Conservation (phyloP, 35 echinoderm and acorn worm genomes). For the Patiria miniata region DNA sequence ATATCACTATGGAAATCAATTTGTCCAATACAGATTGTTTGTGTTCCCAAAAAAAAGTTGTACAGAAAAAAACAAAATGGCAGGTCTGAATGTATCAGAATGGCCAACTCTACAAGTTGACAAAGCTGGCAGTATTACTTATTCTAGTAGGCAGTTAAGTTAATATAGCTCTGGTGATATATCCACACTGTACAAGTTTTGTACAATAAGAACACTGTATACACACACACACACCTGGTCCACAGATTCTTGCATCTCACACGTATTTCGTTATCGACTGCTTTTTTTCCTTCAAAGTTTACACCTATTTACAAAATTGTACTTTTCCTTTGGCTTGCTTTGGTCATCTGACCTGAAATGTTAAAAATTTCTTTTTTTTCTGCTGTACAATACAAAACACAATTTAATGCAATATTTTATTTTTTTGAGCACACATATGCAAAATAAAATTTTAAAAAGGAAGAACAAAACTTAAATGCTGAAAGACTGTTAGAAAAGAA, state of each 20-base stretch:
- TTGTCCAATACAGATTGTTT: too few relatives aligned
- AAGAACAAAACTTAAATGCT: neutral
- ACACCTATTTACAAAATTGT: neutral
- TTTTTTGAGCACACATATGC: constrained; percentile 24
- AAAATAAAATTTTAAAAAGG: constrained; percentile 8
- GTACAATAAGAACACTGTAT: neutral
- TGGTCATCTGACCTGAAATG: constrained; percentile 11
- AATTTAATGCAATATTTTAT: neutral
- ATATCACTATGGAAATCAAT: too few relatives aligned
- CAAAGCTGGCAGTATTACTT: too few relatives aligned
- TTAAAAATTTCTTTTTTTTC: neutral
- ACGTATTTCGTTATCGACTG: too few relatives aligned
- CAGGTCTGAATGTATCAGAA: too few relatives aligned
- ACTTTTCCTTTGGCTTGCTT: constrained; percentile 6
- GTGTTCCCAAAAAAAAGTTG: too few relatives aligned
- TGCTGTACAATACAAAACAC: constrained; percentile 25
- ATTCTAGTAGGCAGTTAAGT: too few relatives aligned
- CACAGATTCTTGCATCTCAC: too few relatives aligned
- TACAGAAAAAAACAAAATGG: too few relatives aligned
- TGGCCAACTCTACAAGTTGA: too few relatives aligned
- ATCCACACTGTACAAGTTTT: constrained; percentile 1
- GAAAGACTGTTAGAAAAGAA: constrained; percentile 2
- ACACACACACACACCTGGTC: neutral
- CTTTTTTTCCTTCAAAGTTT: too few relatives aligned
- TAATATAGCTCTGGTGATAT: too few relatives aligned